Evolutionary conservation across 2,113 vertebrate genomes (phyloP), one percentile per base, ranked within the genome.

Genomic region (Chrysemys picta): DNA sequence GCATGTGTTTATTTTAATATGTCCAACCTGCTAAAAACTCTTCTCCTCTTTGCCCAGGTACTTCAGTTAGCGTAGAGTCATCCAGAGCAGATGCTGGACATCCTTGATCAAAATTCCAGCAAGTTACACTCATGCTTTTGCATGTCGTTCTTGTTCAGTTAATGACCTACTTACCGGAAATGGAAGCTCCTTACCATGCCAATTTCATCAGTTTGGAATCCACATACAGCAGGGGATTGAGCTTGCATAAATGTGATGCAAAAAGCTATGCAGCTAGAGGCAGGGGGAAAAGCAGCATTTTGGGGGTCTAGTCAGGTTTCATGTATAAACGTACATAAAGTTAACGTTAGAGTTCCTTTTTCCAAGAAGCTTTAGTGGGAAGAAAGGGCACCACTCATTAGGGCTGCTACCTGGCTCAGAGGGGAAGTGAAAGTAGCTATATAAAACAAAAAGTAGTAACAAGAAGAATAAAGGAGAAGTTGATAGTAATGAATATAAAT

Each of bases 231-330:
- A 86, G 29, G 35, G 81, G 5, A 53, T 52, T 85, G 89, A 24
- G 21, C 59, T 52, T 42, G 19, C 12, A 2, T 0, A 35, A n/a
- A 17, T 6, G 13, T 2, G 25, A 35, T 6, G 10, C n/a, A 52
- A 53, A 86, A 87, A 78, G 24, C 75, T 8, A 27, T 47, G 42
- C 10, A 27, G 75, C 21, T 27, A 16, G 12, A 78, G 25, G 13
- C 25, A 9, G 25, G 38, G 75, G 22, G 27, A 47, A 25, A 27
- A 29, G 72, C 75, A 2, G 10, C 4, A 4, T 2, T 85, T 24
- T 22, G 47, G 57, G 83, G 4, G 7, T 47, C 75, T 78, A 47
- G 22, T 47, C 38, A 42, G 42, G 10, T 42, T 42, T 17, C 8
- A 72, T n/a, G 69, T 72, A 10, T 16, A 38, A 38, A 72, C 31